These are phyloP conservation scores for Atractosteus spatula DNA, from an alignment of 2,113 vertebrate species.

Conservation along the genomic window DNA sequence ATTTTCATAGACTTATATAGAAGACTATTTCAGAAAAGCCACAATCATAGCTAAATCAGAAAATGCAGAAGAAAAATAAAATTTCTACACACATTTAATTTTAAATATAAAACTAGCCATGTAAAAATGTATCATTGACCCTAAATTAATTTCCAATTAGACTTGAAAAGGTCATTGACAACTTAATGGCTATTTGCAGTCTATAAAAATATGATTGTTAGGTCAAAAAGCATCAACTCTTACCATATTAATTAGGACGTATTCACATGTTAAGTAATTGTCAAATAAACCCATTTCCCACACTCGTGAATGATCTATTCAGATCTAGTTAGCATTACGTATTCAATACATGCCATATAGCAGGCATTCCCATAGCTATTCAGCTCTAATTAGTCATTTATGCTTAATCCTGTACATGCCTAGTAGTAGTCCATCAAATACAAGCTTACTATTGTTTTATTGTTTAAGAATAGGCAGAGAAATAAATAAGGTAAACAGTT, in stretches of 20 bases:
- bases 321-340: slow-evolving; percentile 38
- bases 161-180: not conserved
- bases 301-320: slow-evolving; percentile 38
- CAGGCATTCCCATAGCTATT: slow-evolving; percentile 63
- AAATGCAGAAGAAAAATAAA: no score
- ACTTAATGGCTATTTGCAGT: not conserved
- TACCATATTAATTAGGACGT: slow-evolving; percentile 42
- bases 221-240: slow-evolving; percentile 55
- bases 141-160: slow-evolving; percentile 1
- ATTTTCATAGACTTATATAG: no score
- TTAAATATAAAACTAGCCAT: no score
- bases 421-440: slow-evolving; percentile 62
- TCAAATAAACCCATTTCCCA: slow-evolving; percentile 67
- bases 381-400: slow-evolving; percentile 67
- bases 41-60: no score
- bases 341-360: slow-evolving; percentile 55
- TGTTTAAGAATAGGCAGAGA: slow-evolving; percentile 30
- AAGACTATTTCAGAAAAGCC: no score
- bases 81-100: no score
- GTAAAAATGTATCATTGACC: no score
- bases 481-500: slow-evolving; percentile 42
- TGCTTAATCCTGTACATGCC: slow-evolving; percentile 65
- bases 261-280: slow-evolving; percentile 42
- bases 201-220: slow-evolving; percentile 32
- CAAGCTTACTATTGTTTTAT: slow-evolving; percentile 63